Conservation (phyloP, 2,888 invertebrate species). For the Lypha dubia region DNA sequence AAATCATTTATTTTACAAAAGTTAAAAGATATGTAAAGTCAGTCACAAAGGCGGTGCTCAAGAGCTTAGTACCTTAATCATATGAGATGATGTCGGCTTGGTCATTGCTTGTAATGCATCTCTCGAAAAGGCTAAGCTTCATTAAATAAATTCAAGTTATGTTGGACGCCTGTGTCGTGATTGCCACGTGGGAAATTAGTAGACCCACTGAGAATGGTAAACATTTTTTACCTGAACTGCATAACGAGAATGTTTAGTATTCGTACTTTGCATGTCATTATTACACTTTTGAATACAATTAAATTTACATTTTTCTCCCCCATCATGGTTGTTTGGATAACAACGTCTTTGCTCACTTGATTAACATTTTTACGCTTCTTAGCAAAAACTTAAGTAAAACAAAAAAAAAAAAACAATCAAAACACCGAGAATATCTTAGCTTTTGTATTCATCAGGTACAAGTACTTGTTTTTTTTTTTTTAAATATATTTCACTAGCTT, state of each 20-base stretch:
- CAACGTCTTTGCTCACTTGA: conserved; percentile 76
- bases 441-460: conserved; percentile 7
- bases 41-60: not conserved
- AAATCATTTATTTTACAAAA: not conserved
- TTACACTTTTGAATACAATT: conserved; percentile 79
- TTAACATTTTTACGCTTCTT: conserved; percentile 79
- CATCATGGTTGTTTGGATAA: conserved; percentile 48
- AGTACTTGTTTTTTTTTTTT: not conserved
- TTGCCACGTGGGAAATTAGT: not conserved
- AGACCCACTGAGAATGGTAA: not conserved
- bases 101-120: no score
- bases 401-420: conserved; percentile 7
- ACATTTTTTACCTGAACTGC: not conserved
- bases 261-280: conserved; percentile 75
- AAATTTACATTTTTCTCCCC: conserved; percentile 79
- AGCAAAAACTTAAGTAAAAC: conserved; percentile 40
- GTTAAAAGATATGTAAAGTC: not conserved
- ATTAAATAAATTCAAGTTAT: not conserved
- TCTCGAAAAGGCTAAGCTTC: no score
- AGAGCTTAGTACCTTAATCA: not conserved
- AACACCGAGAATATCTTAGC: not conserved
- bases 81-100: not conserved
- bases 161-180: not conserved
- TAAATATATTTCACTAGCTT: not conserved
- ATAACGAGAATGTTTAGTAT: conserved; percentile 26